phyloP scores from a whole-genome alignment of 2,113 vertebrate genomes.

The Carettochelys insculpta region DNA sequence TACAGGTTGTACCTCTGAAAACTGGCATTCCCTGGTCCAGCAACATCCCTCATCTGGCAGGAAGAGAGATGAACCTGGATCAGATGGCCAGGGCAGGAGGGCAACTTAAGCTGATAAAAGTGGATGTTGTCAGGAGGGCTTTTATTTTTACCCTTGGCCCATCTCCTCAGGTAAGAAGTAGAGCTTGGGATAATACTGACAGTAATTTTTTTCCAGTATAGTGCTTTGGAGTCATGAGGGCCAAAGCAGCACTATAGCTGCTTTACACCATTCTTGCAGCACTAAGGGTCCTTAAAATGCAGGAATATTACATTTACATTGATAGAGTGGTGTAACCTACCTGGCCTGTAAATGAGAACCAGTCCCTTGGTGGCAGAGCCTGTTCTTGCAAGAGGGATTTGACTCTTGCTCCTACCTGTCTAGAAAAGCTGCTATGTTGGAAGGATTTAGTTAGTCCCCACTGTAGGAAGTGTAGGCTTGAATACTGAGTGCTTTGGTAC shows the following conservation, averaged over 20 bases:
- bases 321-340: background rate
- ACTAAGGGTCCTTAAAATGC: background rate
- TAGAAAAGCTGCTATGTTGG: background rate
- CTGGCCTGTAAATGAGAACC: background rate
- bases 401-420: background rate
- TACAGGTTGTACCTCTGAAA: too few species aligned
- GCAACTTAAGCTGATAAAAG: background rate
- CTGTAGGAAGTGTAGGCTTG: background rate
- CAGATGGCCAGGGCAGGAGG: too few species aligned
- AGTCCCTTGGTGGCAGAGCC: background rate
- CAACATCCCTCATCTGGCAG: too few species aligned
- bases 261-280: background rate
- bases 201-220: background rate
- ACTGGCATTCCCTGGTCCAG: too few species aligned
- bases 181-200: background rate
- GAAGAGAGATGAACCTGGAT: too few species aligned
- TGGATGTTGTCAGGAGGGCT: background rate
- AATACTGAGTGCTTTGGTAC: background rate
- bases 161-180: background rate
- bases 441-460: background rate
- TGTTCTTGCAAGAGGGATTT: background rate
- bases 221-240: background rate
- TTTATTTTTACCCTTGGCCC: background rate
- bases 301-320: background rate
- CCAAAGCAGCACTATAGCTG: background rate